Percentiles rank a stretch among this genome's conserved stretches.
phyloP scores from a whole-genome alignment of 2,113 vertebrate species.

The Macrotus californicus region DNA sequence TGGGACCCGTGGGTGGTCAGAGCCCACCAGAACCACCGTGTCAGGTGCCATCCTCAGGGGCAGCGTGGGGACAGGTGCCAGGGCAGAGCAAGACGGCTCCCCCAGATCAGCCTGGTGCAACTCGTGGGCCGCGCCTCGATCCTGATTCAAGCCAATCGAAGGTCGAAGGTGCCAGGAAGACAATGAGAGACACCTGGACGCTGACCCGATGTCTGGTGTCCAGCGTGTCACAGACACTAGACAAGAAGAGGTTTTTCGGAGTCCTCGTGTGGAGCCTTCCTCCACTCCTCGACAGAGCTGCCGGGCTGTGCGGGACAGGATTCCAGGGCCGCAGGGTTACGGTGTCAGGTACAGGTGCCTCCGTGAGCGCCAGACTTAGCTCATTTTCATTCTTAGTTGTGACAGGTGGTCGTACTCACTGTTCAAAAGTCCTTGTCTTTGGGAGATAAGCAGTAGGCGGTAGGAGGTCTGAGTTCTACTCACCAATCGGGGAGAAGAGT shows the following conservation, averaged over 20 bases:
- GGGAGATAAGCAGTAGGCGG: neutral
- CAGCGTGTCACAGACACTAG: neutral
- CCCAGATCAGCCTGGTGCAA: neutral
- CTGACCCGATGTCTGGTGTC: neutral
- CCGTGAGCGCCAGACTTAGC: accelerated
- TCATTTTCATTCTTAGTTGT: neutral
- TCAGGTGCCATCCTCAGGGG: accelerated
- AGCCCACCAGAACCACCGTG: neutral
- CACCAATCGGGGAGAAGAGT: neutral
- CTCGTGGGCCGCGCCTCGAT: too few relatives aligned
- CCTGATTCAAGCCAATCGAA: neutral
- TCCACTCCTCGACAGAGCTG: accelerated
- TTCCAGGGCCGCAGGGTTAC: neutral
- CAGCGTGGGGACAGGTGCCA: neutral
- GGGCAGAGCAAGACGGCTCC: neutral
- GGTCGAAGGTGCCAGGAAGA: neutral
- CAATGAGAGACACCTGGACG: accelerated
- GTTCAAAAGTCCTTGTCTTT: neutral
- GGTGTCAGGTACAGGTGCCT: accelerated
- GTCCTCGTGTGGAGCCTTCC: accelerated
- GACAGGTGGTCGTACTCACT: neutral
- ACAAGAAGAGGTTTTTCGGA: neutral
- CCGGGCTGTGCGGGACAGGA: neutral
- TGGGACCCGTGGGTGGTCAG: neutral
- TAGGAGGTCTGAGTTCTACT: neutral